phyloP scores from a whole-genome alignment of 2,797 vertebrate genomes.

The Hypotaenidia okinawae region DNA sequence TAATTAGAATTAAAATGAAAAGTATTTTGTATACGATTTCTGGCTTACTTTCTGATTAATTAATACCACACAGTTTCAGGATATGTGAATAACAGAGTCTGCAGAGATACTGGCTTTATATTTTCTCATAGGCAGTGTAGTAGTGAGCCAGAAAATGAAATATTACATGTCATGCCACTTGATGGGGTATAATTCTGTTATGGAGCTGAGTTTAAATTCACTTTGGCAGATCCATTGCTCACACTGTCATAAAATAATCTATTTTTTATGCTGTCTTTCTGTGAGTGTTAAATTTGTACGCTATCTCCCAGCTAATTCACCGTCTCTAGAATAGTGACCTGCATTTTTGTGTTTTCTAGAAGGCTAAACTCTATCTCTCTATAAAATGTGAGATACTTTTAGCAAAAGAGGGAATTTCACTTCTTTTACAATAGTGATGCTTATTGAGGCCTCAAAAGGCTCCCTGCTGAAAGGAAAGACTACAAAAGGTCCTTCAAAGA shows the following conservation, averaged over 20 bases:
- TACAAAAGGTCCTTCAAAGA: neutral
- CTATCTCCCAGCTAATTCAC: constrained; percentile 18
- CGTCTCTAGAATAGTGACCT: constrained; percentile 39
- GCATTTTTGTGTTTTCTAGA: constrained; percentile 37
- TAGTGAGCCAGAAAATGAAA: constrained; percentile 67
- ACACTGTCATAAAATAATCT: constrained; percentile 46
- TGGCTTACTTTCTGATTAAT: constrained; percentile 51
- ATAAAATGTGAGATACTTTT: neutral
- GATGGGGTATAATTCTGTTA: constrained; percentile 37
- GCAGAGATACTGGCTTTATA: constrained; percentile 47
- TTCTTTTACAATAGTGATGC: neutral
- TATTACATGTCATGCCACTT: constrained; percentile 41
- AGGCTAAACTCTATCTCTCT: neutral
- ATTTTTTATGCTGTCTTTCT: constrained; percentile 34
- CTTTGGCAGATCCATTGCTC: constrained; percentile 23
- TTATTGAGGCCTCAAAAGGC: neutral
- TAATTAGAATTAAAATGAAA: constrained; percentile 48
- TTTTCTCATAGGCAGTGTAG: constrained; percentile 57
- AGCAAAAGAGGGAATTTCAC: neutral
- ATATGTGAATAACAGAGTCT: constrained; percentile 39
- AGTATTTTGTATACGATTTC: constrained; percentile 48
- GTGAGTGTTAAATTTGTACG: constrained; percentile 35
- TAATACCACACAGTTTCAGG: constrained; percentile 38
- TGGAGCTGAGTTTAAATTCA: constrained; percentile 38
- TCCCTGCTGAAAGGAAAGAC: neutral